These are phyloP conservation scores for Platorchestia sp. DNA, from an alignment of 1,140 invertebrate genomes.

Conservation along the genomic window DNA sequence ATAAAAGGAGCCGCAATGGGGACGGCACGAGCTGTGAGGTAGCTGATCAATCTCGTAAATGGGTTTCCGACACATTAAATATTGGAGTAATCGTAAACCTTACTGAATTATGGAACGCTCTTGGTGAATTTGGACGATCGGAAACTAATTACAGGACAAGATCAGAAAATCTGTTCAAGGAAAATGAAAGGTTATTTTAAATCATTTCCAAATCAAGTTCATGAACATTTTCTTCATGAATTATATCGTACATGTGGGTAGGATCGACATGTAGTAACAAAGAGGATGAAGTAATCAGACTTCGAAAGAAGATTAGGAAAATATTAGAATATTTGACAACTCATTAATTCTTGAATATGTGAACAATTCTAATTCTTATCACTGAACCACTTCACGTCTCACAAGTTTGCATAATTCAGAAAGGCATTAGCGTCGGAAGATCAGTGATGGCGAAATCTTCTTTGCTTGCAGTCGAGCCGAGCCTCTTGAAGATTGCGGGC, in stretches of 20 bases:
- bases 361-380: neutral
- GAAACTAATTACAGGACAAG: neutral
- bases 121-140: neutral
- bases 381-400: neutral
- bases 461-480: neutral
- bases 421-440: neutral
- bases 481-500: neutral
- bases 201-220: neutral
- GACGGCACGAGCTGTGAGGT: neutral
- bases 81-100: neutral
- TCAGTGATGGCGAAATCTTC: neutral
- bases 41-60: neutral
- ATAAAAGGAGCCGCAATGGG: neutral
- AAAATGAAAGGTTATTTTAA: neutral
- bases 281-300: neutral
- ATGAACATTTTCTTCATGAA: no score
- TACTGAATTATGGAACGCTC: neutral
- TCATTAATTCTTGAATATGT: neutral
- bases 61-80: constrained; percentile 1
- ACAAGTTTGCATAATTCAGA: neutral
- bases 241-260: no score
- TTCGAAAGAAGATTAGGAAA: neutral
- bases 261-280: no score
- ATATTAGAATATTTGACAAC: neutral
- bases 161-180: neutral